These are phyloP conservation scores for Cryptocephalus primarius DNA, from an alignment of 2,888 invertebrate species.

Conservation along the genomic window DNA sequence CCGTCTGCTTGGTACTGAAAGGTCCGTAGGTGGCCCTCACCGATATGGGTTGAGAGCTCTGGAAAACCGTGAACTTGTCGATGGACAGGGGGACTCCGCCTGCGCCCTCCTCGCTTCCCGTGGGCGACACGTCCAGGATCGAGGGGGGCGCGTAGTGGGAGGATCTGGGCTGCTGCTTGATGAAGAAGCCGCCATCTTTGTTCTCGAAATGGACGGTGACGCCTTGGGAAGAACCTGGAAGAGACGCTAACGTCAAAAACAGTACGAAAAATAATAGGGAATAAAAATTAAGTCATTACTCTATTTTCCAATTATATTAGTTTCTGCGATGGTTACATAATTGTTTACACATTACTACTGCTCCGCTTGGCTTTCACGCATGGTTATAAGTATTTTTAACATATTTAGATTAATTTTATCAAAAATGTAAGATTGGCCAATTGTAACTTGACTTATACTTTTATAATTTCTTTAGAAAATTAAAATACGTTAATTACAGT, in stretches of 20 bases:
- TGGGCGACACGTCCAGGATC: slow-evolving; percentile 25
- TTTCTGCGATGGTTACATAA: too few relatives aligned
- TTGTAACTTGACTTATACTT: too few relatives aligned
- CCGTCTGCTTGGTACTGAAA: slow-evolving; percentile 90
- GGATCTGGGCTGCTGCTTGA: slow-evolving; percentile 71
- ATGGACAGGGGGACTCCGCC: slow-evolving; percentile 66
- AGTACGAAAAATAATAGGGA: background rate
- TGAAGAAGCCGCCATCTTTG: slow-evolving; percentile 82
- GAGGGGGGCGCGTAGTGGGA: slow-evolving; percentile 41
- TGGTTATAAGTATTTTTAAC: too few relatives aligned
- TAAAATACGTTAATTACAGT: too few relatives aligned
- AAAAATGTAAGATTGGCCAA: too few relatives aligned
- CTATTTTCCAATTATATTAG: too few relatives aligned
- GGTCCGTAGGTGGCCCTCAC: slow-evolving; percentile 89
- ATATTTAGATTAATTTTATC: too few relatives aligned
- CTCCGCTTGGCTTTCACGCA: too few relatives aligned
- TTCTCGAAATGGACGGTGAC: slow-evolving; percentile 89
- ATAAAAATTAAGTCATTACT: too few relatives aligned
- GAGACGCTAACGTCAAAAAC: background rate
- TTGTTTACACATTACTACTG: too few relatives aligned
- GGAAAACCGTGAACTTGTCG: slow-evolving; percentile 84
- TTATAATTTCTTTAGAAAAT: too few relatives aligned
- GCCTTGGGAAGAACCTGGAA: slow-evolving; percentile 22
- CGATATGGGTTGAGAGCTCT: slow-evolving; percentile 82
- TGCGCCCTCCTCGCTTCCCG: slow-evolving; percentile 15